A percentile compares a stretch with the other conserved stretches of the same genome.
Evolutionary conservation across 2,797 vertebrate genomes (phyloP).

Genomic region (Melanitta fusca): DNA sequence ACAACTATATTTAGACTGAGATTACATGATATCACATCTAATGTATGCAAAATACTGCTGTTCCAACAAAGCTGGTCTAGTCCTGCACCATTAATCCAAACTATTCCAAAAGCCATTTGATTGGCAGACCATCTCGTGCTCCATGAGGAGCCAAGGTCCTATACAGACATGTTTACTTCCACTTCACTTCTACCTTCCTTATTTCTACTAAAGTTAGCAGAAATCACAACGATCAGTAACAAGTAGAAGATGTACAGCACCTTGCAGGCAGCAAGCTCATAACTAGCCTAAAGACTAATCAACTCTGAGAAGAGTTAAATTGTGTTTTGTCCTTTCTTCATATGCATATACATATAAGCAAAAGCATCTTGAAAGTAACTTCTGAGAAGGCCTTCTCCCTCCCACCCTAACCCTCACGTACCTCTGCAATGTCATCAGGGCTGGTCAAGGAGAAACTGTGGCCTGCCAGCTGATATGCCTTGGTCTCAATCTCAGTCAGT

Average conservation of each 20-base stretch:
- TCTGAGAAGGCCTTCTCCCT: background rate
- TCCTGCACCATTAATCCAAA: background rate
- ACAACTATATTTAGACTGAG: background rate
- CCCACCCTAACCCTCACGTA: conserved; percentile 31
- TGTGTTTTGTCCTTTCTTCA: background rate
- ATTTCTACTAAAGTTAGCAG: background rate
- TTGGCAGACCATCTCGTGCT: background rate
- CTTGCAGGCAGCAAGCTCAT: background rate
- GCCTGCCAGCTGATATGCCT: conserved; percentile 90
- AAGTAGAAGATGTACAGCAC: background rate
- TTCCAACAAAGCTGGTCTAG: background rate
- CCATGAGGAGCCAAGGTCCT: background rate
- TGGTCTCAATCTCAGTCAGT: conserved; percentile 86
- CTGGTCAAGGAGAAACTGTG: conserved; percentile 95
- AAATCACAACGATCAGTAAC: background rate
- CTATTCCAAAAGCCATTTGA: background rate
- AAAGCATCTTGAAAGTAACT: background rate
- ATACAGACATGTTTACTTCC: background rate
- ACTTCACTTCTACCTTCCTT: background rate
- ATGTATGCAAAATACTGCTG: background rate
- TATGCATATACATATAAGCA: background rate
- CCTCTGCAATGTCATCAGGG: conserved; percentile 94
- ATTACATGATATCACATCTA: background rate
- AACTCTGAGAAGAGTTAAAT: background rate
- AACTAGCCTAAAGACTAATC: background rate